Evolutionary conservation across 2,888 invertebrate genomes (phyloP), one percentile per base, ranked within the genome.

Genomic region (Agelastica alni): DNA sequence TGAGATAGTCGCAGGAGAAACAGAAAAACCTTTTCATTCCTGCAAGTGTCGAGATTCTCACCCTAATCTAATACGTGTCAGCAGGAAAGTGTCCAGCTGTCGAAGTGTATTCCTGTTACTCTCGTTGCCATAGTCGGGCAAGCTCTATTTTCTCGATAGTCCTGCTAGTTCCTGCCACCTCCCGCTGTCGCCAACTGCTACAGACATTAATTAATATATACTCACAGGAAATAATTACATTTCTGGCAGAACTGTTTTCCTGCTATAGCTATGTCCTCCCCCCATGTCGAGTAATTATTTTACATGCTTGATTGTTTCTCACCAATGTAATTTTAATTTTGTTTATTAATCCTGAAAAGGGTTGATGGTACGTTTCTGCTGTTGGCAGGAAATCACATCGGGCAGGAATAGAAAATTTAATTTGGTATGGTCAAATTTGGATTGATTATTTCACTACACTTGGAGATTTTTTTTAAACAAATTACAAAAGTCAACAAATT

Each of bases 141-240:
- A 20, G 20, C 37, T 39, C 20, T 39, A 39, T 39, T 52, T 30
- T 37, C 37, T 48, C 42, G 32, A 54, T 48, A 43, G 53, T 60
- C 56, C 60, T 53, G 48, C 49, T 54, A 58, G 56, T 56, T 52
- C 37, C 48, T 58, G 61, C 54, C 58, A 55, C 70, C 72, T 74
- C 73, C 73, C 70, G 75, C 74, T 73, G 72, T 71, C 71, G 69
- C 69, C 74, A 69, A 73, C 73, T 76, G 75, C 72, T 73, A 67
- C 72, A 75, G 76, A 75, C 76, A 72, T 75, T 76, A 76, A 77
- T 77, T 77, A 77, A 76, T 77, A 77, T 76, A 75, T 75, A 74
- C 74, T 74, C 68, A 66, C 67, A 71, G 74, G 73, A 74, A 74
- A 73, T 70, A 70, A 70, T 70, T 70, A 68, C 70, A 68, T 70